Evolutionary conservation across 2,888 invertebrate species (phyloP).

Genomic region (Boloria euphrosyne): DNA sequence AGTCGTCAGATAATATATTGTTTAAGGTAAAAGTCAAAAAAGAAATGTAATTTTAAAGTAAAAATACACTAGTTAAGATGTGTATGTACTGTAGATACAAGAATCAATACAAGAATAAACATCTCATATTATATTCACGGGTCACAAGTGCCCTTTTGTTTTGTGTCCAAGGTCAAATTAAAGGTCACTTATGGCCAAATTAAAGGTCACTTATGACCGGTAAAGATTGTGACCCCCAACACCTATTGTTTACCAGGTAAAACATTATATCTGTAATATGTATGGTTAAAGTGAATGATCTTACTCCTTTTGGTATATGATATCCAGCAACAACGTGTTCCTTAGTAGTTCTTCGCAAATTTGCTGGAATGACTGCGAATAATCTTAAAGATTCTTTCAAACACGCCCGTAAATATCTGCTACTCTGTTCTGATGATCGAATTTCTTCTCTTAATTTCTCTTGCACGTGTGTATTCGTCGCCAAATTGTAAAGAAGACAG

Average conservation of each 20-base stretch:
- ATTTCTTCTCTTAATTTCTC: conserved; percentile 70
- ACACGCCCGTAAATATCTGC: conserved; percentile 83
- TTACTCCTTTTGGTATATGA: conserved; percentile 69
- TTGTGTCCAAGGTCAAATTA: too few relatives aligned
- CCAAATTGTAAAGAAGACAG: conserved; percentile 78
- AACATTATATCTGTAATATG: too few relatives aligned
- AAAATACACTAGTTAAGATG: neutral
- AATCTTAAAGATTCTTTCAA: conserved; percentile 83
- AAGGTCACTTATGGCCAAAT: too few relatives aligned
- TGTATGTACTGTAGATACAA: neutral
- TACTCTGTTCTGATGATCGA: conserved; percentile 50
- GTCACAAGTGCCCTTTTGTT: too few relatives aligned
- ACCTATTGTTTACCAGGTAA: too few relatives aligned
- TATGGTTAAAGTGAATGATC: conserved; percentile 29
- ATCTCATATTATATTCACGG: too few relatives aligned
- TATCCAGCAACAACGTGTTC: conserved; percentile 70
- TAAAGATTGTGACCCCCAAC: too few relatives aligned
- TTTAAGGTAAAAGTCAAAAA: too few relatives aligned
- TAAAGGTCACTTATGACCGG: too few relatives aligned
- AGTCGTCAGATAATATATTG: too few relatives aligned
- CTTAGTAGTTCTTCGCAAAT: conserved; percentile 63
- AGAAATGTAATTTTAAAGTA: neutral
- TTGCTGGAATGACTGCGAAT: conserved; percentile 64
- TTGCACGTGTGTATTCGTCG: conserved; percentile 78
- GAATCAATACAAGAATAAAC: too few relatives aligned